A percentile compares a stretch with the other conserved stretches of the same genome.
These are phyloP conservation scores for Calycopis cecrops DNA, from an alignment of 1,140 invertebrate species.

Conservation along the genomic window DNA sequence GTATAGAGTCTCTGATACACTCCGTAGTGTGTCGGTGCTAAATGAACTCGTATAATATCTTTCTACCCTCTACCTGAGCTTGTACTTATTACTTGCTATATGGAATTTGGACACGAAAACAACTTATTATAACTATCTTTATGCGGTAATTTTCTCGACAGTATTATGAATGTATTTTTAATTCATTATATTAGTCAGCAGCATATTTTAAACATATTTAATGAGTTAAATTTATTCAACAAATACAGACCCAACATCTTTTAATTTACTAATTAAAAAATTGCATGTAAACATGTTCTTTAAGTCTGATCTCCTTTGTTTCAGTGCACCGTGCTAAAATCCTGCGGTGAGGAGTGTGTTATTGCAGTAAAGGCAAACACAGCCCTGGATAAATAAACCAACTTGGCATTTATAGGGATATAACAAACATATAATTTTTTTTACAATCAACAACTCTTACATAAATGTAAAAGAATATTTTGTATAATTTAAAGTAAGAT, in stretches of 20 bases:
- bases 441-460: slow-evolving; percentile 73
- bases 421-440: slow-evolving; percentile 70
- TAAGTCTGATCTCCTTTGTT: slow-evolving; percentile 34
- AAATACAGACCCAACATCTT: too few relatives aligned
- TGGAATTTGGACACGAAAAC: slow-evolving; percentile 48
- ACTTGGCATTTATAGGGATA: slow-evolving; percentile 70
- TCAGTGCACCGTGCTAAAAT: slow-evolving; percentile 92
- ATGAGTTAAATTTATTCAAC: too few relatives aligned
- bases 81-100: slow-evolving; percentile 45
- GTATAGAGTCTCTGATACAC: slow-evolving; percentile 66
- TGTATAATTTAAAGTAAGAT: slow-evolving; percentile 72
- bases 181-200: too few relatives aligned
- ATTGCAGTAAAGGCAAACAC: slow-evolving; percentile 96
- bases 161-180: too few relatives aligned
- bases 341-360: slow-evolving; percentile 94
- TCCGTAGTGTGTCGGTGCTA: slow-evolving; percentile 61
- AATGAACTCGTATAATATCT: slow-evolving; percentile 61
- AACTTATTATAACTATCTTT: slow-evolving; percentile 13
- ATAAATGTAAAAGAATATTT: slow-evolving; percentile 75
- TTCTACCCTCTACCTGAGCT: slow-evolving; percentile 55
- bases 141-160: background rate
- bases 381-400: slow-evolving; percentile 91
- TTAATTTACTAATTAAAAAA: too few relatives aligned
- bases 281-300: too few relatives aligned
- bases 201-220: too few relatives aligned